Evolutionary conservation across 2,888 invertebrate species (phyloP).

Genomic region (Drosophila subsilvestris): DNA sequence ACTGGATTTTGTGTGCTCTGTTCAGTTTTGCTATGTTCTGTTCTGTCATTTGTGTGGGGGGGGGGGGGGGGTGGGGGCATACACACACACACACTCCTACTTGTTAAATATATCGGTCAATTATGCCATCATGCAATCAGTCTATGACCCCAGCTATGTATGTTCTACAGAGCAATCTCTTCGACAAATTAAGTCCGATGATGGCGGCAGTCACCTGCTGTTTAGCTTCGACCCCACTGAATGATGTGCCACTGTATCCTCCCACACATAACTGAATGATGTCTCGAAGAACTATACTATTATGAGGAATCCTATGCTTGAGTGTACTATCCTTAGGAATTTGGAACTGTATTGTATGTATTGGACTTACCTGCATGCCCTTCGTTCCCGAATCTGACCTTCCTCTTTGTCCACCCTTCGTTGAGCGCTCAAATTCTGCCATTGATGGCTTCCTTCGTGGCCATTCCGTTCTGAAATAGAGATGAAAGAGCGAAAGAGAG

Average conservation of each 20-base stretch:
- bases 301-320: not conserved
- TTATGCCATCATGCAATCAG: constrained; percentile 77
- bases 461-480: not conserved
- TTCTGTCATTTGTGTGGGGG: too few relatives aligned
- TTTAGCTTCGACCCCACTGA: not conserved
- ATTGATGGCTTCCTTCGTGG: not conserved
- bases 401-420: not conserved
- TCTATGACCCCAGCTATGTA: constrained; percentile 43
- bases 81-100: constrained; percentile 27
- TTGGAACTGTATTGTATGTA: not conserved
- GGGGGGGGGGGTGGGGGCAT: too few relatives aligned
- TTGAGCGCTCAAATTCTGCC: not conserved
- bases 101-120: constrained; percentile 74
- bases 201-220: not conserved
- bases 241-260: not conserved
- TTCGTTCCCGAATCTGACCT: not conserved
- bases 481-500: not conserved
- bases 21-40: constrained; percentile 7
- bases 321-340: not conserved
- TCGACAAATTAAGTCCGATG: not conserved
- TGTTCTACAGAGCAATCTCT: constrained; percentile 34
- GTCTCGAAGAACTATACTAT: too few relatives aligned
- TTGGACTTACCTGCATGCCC: not conserved
- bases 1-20: constrained; percentile 16
- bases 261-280: not conserved